Evolutionary conservation across 2,113 vertebrate genomes (phyloP), one percentile per base, ranked within the genome.

Genomic region (Calypte anna): DNA sequence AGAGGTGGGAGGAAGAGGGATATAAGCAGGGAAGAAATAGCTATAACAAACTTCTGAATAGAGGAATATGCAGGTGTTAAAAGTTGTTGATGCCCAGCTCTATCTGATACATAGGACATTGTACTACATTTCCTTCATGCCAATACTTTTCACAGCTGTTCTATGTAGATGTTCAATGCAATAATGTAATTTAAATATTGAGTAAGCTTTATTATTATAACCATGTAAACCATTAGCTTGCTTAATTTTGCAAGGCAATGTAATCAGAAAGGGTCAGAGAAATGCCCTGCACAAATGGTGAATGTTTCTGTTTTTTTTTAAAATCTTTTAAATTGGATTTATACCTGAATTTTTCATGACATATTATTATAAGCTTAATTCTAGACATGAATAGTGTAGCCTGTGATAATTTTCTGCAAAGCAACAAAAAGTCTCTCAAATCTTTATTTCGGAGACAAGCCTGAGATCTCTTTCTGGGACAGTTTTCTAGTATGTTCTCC

Each of bases 401-500:
- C 54, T 75, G 25, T 75, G 62, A 54, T 89, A 36, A 28, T 93
- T 84, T 89, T 88, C 44, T 25, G 58, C 87, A 59, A 20, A 74
- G 40, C 55, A 85, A 44, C 63, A 80, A 69, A 86, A 33, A 31
- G 54, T 55, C 22, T 78, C 46, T 50, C 64, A 86, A 90, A 44
- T 68, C 22, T 57, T 83, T 83, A 14, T 72, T 7, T 72, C 2
- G 1, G 73, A 75, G 46, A 40, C 36, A 83, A 24, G 27, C 40
- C 96, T 79, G 21, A 75, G 31, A 30, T 94, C 20, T 54, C 58
- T 83, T 75, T 84, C 57, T 88, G 38, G 91, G 67, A 66, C 67
- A 69, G 43, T 91, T 93, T 96, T 95, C 93, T 94, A 94, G 93
- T 81, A 93, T 50, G 59, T 95, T 94, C 94, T 92, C 22, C 62